Evolutionary conservation across 2,888 invertebrate species (phyloP).

Genomic region (Caenorhabditis uteleia): DNA sequence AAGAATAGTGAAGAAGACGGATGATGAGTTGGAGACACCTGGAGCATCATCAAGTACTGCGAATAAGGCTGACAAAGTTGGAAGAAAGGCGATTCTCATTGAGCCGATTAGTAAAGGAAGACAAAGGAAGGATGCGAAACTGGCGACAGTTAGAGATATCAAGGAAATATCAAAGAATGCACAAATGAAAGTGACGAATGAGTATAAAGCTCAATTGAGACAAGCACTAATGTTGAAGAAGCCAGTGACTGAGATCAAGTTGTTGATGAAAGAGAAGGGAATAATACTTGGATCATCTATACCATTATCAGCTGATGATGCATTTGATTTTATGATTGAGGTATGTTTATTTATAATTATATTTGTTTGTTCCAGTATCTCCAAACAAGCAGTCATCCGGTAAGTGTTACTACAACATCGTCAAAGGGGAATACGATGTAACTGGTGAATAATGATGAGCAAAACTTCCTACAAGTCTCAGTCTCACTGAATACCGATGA

Average conservation of each 20-base stretch:
- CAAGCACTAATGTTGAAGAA: slow-evolving; percentile 28
- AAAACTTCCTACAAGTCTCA: slow-evolving; percentile 29
- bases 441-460: slow-evolving; percentile 24
- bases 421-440: slow-evolving; percentile 5
- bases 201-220: slow-evolving; percentile 10
- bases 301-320: slow-evolving; percentile 12
- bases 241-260: slow-evolving; percentile 8
- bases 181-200: too few relatives aligned
- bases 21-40: too few relatives aligned
- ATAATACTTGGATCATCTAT: slow-evolving; percentile 9
- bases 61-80: background rate
- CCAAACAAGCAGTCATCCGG: slow-evolving; percentile 7
- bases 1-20: background rate
- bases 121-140: too few relatives aligned
- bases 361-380: slow-evolving; percentile 6
- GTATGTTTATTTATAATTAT: background rate
- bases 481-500: slow-evolving; percentile 12
- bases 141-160: too few relatives aligned
- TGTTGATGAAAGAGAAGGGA: slow-evolving; percentile 24
- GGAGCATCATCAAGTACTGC: too few relatives aligned
- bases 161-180: too few relatives aligned
- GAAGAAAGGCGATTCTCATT: slow-evolving; percentile 15
- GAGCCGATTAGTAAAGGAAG: slow-evolving; percentile 5
- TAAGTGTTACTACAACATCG: slow-evolving; percentile 13
- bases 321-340: slow-evolving; percentile 34